Percentiles rank a stretch among this genome's conserved stretches.
These are phyloP conservation scores for Lasioglossum baleicum DNA, from an alignment of 1,140 invertebrate genomes.

Conservation along the genomic window DNA sequence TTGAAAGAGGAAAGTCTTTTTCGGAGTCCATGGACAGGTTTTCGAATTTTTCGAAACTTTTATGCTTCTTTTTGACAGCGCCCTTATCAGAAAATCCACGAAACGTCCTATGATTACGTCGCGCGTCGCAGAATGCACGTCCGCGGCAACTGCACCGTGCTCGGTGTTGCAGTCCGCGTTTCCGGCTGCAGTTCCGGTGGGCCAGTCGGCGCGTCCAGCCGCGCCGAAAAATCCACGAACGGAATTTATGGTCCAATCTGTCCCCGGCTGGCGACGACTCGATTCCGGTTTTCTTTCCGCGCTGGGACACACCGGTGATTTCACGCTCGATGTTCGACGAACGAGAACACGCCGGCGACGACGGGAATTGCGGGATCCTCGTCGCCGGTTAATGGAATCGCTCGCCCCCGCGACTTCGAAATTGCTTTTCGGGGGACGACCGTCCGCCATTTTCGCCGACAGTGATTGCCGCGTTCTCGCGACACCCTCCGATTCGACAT, in stretches of 20 bases:
- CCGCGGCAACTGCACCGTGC: too few relatives aligned
- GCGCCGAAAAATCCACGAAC: neutral
- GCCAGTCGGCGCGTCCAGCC: neutral
- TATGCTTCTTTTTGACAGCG: too few relatives aligned
- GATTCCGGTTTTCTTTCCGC: neutral
- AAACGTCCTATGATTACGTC: too few relatives aligned
- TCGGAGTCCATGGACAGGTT: too few relatives aligned
- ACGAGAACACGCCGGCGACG: neutral
- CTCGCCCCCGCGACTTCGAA: neutral
- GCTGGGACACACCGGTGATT: neutral
- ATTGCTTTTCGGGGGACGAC: neutral
- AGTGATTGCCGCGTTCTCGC: too few relatives aligned
- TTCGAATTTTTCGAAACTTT: too few relatives aligned
- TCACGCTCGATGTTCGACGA: neutral
- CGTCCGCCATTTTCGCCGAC: too few relatives aligned
- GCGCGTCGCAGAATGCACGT: too few relatives aligned
- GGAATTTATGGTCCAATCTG: constrained; percentile 5
- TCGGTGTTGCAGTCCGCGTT: neutral
- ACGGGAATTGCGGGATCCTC: neutral
- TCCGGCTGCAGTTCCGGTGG: neutral
- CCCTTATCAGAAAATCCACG: too few relatives aligned
- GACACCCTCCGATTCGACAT: too few relatives aligned
- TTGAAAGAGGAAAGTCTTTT: too few relatives aligned
- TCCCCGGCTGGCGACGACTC: neutral
- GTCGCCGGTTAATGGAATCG: constrained; percentile 3